Conservation (phyloP, 2,888 invertebrate genomes). For the Monoplex corrugatus region DNA sequence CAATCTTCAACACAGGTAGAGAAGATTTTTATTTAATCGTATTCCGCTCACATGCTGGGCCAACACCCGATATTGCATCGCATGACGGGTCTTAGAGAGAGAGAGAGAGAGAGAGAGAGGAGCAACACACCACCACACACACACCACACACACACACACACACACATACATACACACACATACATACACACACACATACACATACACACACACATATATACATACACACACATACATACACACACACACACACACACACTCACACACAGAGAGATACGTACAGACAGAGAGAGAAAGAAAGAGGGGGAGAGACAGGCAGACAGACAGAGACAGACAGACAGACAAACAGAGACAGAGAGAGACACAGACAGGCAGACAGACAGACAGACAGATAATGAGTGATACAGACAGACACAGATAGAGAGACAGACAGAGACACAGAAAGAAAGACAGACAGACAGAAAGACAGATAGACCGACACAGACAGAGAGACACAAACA, state of each 20-base stretch:
- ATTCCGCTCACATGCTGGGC: too few relatives aligned
- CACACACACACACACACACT: not conserved
- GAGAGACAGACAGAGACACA: not conserved
- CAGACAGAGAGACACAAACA: not conserved
- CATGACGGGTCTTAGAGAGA: too few relatives aligned
- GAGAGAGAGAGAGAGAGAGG: not conserved
- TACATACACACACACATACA: not conserved
- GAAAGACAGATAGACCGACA: not conserved
- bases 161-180: not conserved
- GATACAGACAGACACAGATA: not conserved
- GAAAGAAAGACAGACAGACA: not conserved
- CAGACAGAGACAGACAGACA: not conserved
- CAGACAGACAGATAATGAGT: not conserved
- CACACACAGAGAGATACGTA: not conserved
- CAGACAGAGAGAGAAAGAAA: not conserved
- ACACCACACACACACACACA: too few relatives aligned
- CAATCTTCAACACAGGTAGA: too few relatives aligned
- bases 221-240: constrained; percentile 22
- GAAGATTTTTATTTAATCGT: too few relatives aligned
- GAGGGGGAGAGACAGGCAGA: not conserved
- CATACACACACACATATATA: not conserved
- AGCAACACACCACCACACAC: too few relatives aligned
- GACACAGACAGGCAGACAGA: too few relatives aligned
- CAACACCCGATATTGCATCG: too few relatives aligned
- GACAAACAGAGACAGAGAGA: too few relatives aligned